phyloP scores from a whole-genome alignment of 2,888 invertebrate genomes.

The Plagiodera versicolora region DNA sequence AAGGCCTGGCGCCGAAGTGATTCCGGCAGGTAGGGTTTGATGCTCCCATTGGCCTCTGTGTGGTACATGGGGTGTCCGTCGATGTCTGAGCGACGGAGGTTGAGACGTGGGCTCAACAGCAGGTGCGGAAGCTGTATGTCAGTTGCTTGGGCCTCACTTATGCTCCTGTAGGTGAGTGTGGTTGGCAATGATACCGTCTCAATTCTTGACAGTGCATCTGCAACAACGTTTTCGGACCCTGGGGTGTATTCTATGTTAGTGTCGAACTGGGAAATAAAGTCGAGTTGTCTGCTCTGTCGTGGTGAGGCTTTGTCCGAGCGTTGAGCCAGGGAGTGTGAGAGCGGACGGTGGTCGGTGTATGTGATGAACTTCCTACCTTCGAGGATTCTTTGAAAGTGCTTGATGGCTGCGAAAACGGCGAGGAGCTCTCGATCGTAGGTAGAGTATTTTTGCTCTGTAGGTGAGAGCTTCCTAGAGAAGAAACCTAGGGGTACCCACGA shows the following conservation, averaged over 20 bases:
- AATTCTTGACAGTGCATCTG: not conserved
- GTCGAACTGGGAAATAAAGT: not conserved
- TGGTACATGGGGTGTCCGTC: not conserved
- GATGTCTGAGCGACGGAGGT: not conserved
- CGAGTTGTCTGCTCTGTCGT: not conserved
- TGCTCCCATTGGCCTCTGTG: not conserved
- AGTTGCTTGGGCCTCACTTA: not conserved
- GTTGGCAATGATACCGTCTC: not conserved
- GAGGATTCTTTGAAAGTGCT: not conserved
- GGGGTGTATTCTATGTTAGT: not conserved
- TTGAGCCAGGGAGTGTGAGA: not conserved
- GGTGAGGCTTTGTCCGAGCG: not conserved
- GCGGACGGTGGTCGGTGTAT: not conserved
- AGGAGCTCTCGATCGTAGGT: slow-evolving; percentile 36
- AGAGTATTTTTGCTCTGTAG: slow-evolving; percentile 43
- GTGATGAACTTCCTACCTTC: not conserved
- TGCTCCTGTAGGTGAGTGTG: not conserved
- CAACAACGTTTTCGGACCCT: not conserved
- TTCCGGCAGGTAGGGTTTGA: slow-evolving; percentile 22
- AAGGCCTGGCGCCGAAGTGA: slow-evolving; percentile 20
- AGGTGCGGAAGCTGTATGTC: not conserved
- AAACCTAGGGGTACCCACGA: slow-evolving; percentile 47
- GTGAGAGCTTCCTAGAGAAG: slow-evolving; percentile 45
- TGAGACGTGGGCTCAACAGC: not conserved
- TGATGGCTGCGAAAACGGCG: slow-evolving; percentile 16